Evolutionary conservation across 2,888 invertebrate genomes (phyloP), one percentile per base, ranked within the genome.

Genomic region (Syritta pipiens): DNA sequence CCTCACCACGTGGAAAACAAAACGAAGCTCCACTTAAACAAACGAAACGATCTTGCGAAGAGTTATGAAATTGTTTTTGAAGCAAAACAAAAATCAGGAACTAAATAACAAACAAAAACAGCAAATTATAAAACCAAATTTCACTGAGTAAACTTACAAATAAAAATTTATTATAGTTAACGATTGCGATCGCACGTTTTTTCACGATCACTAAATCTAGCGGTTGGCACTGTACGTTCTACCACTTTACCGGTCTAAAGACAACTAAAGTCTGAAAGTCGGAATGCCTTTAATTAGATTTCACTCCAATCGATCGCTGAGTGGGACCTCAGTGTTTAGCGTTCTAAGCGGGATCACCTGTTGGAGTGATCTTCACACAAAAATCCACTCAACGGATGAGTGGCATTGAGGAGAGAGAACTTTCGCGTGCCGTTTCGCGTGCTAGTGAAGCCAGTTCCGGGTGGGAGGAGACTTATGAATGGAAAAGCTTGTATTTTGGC

Each of bases 61-160:
- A 14, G 24, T 49, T 14, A 30, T 10, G 30, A 10, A 17, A 3
- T 28, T 28, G 2, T 32, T 53, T 32, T 17, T 6, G 44, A 32
- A 53, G 53, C 44, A 1, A 4, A 26, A 17, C 51, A 24, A 63
- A 28, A 12, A 17, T 14, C 4, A 0, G 14, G 5, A 7, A 30
- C n/a, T n/a, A n/a, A n/a, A n/a, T n/a, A n/a, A n/a, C n/a, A n/a
- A n/a, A n/a, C n/a, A n/a, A n/a, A n/a, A n/a, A n/a, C n/a, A n/a
- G n/a, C n/a, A n/a, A n/a, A n/a, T n/a, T n/a, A n/a, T n/a, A n/a
- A n/a, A n/a, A n/a, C n/a, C n/a, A n/a, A n/a, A n/a, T n/a, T n/a
- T n/a, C n/a, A n/a, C n/a, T n/a, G n/a, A n/a, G n/a, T n/a, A 14
- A 59, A 77, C 77, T 77, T 77, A 77, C 77, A 20, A 24, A 30